Conservation (phyloP, 2,888 invertebrate species). For the Venusia cambrica region DNA sequence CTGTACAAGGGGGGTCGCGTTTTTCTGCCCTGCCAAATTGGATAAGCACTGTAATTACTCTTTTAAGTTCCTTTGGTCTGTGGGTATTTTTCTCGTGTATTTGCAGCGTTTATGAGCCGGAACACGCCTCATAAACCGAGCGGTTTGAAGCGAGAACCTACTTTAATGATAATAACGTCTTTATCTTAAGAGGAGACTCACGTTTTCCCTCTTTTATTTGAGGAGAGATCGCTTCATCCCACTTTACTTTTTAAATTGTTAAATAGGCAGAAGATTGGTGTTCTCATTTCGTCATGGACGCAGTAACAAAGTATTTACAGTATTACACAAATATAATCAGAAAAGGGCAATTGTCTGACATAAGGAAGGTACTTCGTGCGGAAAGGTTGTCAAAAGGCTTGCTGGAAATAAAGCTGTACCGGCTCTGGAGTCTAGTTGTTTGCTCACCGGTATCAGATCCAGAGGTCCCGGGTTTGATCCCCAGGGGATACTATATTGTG, state of each 20-base stretch:
- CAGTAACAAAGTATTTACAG: neutral
- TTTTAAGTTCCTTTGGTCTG: constrained; percentile 61
- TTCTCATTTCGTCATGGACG: constrained; percentile 13
- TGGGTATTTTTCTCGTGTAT: constrained; percentile 56
- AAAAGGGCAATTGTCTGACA: neutral
- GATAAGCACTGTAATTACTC: constrained; percentile 78
- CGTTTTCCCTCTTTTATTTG: constrained; percentile 28
- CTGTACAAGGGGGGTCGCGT: constrained; percentile 74
- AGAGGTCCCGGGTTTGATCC: too few species aligned
- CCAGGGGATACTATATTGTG: too few species aligned
- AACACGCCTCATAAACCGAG: constrained; percentile 38
- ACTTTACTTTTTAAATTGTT: constrained; percentile 28
- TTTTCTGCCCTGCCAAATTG: constrained; percentile 78
- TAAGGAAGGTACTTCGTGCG: too few species aligned
- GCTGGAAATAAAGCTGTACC: too few species aligned
- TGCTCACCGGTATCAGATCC: too few species aligned
- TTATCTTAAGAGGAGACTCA: constrained; percentile 31
- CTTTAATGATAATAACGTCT: constrained; percentile 40
- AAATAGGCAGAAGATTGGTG: constrained; percentile 19
- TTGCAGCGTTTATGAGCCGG: constrained; percentile 58
- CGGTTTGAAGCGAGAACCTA: constrained; percentile 34
- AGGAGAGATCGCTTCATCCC: constrained; percentile 25
- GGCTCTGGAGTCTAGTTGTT: too few species aligned
- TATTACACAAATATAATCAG: neutral
- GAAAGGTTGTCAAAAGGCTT: too few species aligned